Evolutionary conservation across 2,113 vertebrate genomes (phyloP), one percentile per base, ranked within the genome.

Genomic region (Hippocampus barbouri): DNA sequence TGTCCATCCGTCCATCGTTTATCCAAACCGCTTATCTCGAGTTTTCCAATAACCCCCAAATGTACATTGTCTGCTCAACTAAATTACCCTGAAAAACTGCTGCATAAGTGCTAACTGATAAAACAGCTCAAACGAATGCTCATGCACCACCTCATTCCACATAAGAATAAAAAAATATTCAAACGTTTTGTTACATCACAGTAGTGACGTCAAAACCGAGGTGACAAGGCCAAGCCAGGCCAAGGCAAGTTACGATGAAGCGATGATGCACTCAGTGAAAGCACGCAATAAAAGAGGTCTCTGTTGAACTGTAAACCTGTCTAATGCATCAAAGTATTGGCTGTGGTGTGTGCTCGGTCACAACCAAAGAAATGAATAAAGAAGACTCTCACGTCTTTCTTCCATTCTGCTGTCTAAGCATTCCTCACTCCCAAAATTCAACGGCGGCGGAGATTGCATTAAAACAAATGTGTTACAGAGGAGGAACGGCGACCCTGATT

Each of bases 181-280:
- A 30, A 30, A 45, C 41, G 45, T 66, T 3, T 57, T 53, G 68
- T 81, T 73, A 79, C 78, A 83, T 86, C 80, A 76, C 38, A 66
- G 34, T 38, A 70, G 71, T 70, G 34, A 45, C 21, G 61, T 74
- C 70, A 16, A 72, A 43, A 70, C 63, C 60, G 81, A 40, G 23
- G 38, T 82, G 14, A 16, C 12, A 60, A 18, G 5, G 83, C 18
- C 49, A 66, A 75, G 41, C 43, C 12, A 27, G 79, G 78, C 79
- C 86, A 89, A 90, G 88, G 85, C 86, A 84, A 83, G 77, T 88
- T 89, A 86, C 85, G 84, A 88, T 89, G 75, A 87, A 77, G 82
- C 72, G 79, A 76, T 81, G 81, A 83, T 83, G 84, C 82, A 76
- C 85, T 87, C 80, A 76, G 77, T 16, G 41, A 74, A 87, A 73